These are phyloP conservation scores for Rhinogobius similis DNA, from an alignment of 2,113 vertebrate species.

Conservation along the genomic window DNA sequence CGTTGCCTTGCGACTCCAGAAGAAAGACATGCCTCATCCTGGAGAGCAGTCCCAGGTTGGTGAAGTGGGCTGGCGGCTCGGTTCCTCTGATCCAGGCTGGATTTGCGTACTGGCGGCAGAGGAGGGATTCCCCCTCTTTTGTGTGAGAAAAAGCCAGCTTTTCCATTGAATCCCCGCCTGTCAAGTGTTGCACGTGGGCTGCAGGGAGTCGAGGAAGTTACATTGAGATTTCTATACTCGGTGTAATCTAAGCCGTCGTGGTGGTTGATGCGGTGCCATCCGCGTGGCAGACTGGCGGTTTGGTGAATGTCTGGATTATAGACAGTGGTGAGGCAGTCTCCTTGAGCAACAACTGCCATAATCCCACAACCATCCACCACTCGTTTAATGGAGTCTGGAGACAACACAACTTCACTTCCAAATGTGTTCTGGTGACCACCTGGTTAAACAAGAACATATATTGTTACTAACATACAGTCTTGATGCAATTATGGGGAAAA, in stretches of 20 bases:
- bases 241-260: conserved; percentile 79
- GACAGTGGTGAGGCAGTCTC: conserved; percentile 70
- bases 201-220: conserved; percentile 77
- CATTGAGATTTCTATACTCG: conserved; percentile 67
- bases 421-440: conserved; percentile 75
- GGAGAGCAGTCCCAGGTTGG: conserved; percentile 64
- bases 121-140: conserved; percentile 93
- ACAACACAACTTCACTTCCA: conserved; percentile 77
- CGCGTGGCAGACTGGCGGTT: conserved; percentile 84
- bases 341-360: conserved; percentile 52
- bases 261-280: conserved; percentile 78
- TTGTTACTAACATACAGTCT: not conserved
- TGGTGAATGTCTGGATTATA: conserved; percentile 78
- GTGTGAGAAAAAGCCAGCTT: conserved; percentile 86
- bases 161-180: conserved; percentile 82
- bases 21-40: conserved; percentile 40
- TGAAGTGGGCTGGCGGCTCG: conserved; percentile 90
- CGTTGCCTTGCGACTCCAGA: conserved; percentile 56
- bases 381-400: conserved; percentile 82
- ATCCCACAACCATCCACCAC: conserved; percentile 91
- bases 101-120: conserved; percentile 91
- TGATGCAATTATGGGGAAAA: not conserved
- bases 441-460: conserved; percentile 10
- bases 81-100: conserved; percentile 95
- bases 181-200: conserved; percentile 85